phyloP scores from a whole-genome alignment of 2,888 invertebrate genomes.

The Cephus spinipes region DNA sequence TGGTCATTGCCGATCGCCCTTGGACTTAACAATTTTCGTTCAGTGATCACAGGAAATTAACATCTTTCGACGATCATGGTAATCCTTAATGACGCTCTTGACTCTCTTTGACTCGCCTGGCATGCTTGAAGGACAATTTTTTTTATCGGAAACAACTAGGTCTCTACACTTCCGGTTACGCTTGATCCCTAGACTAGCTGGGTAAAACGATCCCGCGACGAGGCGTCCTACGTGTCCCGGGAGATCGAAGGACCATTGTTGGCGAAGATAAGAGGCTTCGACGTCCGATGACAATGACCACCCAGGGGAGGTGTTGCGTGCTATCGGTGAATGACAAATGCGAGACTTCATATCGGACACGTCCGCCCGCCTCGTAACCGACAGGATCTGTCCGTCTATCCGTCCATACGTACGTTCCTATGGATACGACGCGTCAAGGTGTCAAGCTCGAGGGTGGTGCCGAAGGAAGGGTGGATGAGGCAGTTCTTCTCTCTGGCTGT shows the following conservation, averaged over 20 bases:
- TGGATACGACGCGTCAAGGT: neutral
- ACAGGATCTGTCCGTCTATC: constrained; percentile 36
- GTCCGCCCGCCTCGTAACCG: constrained; percentile 27
- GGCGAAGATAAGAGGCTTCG: constrained; percentile 53
- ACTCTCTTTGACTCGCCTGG: neutral
- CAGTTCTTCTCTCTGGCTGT: constrained; percentile 19
- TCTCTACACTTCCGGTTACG: constrained; percentile 15
- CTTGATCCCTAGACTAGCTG: neutral
- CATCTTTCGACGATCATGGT: neutral
- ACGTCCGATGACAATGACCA: constrained; percentile 56
- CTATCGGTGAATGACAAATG: constrained; percentile 61
- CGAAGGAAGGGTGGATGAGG: constrained; percentile 18
- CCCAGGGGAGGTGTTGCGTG: constrained; percentile 42
- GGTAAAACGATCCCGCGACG: neutral
- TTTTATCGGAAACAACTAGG: constrained; percentile 21
- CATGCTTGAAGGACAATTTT: neutral
- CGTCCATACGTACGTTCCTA: constrained; percentile 9
- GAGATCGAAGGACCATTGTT: constrained; percentile 56
- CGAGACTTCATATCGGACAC: constrained; percentile 37
- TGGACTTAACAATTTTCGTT: neutral
- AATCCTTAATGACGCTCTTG: neutral
- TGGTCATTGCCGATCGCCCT: neutral
- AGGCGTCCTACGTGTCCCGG: constrained; percentile 30
- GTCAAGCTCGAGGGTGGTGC: constrained; percentile 12
- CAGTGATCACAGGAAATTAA: neutral